These are phyloP conservation scores for Orientallactaga sibirica DNA, from an alignment of 2,797 vertebrate species.

Conservation along the genomic window DNA sequence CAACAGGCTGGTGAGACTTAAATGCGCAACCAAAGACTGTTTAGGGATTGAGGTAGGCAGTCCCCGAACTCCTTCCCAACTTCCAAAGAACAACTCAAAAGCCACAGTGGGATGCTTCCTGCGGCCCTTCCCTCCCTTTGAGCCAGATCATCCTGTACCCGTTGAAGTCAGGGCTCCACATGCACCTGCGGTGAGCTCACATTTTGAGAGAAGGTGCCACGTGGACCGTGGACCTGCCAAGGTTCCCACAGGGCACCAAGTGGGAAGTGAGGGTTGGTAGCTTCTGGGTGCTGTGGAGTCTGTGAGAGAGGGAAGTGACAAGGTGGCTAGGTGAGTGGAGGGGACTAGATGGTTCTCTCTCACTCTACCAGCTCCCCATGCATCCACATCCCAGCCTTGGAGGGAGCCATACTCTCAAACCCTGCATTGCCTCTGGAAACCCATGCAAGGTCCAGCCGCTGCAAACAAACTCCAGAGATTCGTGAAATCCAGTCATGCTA, in stretches of 20 bases:
- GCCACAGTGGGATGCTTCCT: not conserved
- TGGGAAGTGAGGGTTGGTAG: not conserved
- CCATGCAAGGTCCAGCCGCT: too few relatives aligned
- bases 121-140: too few relatives aligned
- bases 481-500: not conserved
- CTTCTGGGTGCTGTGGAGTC: not conserved
- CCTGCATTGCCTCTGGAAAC: not conserved
- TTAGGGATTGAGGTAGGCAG: not conserved
- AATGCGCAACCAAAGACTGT: not conserved
- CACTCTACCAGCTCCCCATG: not conserved
- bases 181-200: not conserved
- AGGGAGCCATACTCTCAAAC: not conserved
- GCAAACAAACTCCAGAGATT: not conserved
- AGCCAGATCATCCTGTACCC: not conserved
- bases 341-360: fast-evolving
- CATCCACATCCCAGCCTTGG: fast-evolving
- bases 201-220: not conserved
- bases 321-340: too few relatives aligned
- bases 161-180: not conserved
- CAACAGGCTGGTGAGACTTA: not conserved
- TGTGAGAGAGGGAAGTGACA: not conserved
- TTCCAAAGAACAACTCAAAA: not conserved
- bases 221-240: not conserved
- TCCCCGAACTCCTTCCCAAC: not conserved
- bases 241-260: not conserved